Evolutionary conservation across 2,888 invertebrate species (phyloP), one percentile per base, ranked within the genome.

Genomic region (Ornithoptera alexandrae): DNA sequence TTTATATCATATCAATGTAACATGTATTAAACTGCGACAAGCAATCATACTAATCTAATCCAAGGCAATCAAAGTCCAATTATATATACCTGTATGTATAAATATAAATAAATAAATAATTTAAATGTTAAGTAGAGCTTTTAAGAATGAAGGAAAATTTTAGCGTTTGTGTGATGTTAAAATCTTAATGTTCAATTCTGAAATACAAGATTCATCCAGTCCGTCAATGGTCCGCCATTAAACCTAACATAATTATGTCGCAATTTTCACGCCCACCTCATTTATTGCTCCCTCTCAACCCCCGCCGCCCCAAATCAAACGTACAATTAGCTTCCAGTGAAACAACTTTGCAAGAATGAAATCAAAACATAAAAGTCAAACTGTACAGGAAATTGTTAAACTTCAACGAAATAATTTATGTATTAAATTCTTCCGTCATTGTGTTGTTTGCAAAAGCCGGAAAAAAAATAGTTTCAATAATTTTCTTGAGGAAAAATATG

Each of bases 161-260:
- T n/a, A 4, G 22, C 22, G 22, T 18, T 24, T 2, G 22, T 3
- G 20, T 5, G 10, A 22, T 22, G n/a, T 56, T 20, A 20, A 0
- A 56, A 56, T 46, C 12, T 53, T 58, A 22, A 58, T 8, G n/a
- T 22, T 22, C 12, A n/a, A 12, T 22, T 22, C 15, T 58, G 10
- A 15, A 58, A 58, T 58, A 53, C 50, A n/a, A 53, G 63, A 53
- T 63, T 63, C 63, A 30, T 53, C 30, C 17, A 1, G 63, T 24
- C 56, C 15, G n/a, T 64, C 53, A 56, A 56, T 64, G 56, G 15
- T 24, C n/a, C 36, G 30, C 53, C 53, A 39, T 39, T 64, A 56
- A 64, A 57, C 20, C 30, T 57, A 30, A 62, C 30, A 42, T 30
- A 67, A 62, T 67, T 67, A 62, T 58, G 57, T 57, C 62, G 57